Evolutionary conservation across 2,797 vertebrate species (phyloP), one percentile per base, ranked within the genome.

Genomic region (Liasis olivaceus): DNA sequence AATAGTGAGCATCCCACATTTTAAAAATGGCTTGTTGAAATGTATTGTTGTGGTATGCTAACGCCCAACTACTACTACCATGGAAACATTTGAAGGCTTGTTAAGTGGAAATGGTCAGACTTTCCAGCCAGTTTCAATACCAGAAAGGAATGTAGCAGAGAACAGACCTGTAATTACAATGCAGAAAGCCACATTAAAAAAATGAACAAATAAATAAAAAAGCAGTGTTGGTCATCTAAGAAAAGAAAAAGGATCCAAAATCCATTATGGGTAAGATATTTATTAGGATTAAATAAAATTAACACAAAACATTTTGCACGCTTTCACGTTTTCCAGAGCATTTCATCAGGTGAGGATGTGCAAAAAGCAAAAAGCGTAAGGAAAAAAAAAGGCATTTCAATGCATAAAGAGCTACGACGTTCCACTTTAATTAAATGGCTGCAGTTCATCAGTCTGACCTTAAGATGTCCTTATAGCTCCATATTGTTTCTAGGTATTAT

Each of bases 401-500:
- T 28, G 88, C n/a, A 24, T 6, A 56, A 66, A 72, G 2, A 36
- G 14, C 20, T 14, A 31, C 9, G 0, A 0, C 1, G 13, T 88
- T 62, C 63, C 59, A 58, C 47, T 2, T 86, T 56, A 56, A 51
- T 13, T 0, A 86, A 85, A 2, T 0, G 47, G 66, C 24, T 96
- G 96, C 47, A 96, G 91, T 96, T 95, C 93, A 87, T 54, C n/a
- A 69, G 64, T 1, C 0, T 56, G 15, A 94, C 90, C 97, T 91
- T 96, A 94, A 85, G 96, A 93, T 95, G 96, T 95, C 97, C 95
- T 94, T 94, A 0, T 91, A 91, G 91, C 93, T 93, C 96, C 90
- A 92, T 36, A 56, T 56, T 86, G 86, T 13, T 8, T 58, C 6
- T 1, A 51, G 54, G 7, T 47, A 8, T 36, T 12, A 28, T 1